Base-by-base conservation (phyloP, 2,797 vertebrate species). In the Gila robusta region DNA sequence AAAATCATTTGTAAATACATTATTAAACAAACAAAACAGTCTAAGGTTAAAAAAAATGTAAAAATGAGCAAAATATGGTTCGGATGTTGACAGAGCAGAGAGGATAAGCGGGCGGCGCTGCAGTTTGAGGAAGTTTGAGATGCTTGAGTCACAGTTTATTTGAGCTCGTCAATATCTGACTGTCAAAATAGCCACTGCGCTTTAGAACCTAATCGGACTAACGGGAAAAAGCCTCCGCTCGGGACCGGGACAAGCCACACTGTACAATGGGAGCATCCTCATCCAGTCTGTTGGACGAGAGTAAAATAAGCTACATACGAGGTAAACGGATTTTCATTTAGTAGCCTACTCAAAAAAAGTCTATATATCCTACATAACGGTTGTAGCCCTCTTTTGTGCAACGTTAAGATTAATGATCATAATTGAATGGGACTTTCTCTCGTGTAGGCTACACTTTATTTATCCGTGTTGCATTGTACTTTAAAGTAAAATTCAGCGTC, bases 241-340 rank as follows among this genome's bases (percentile, higher is more conserved):
- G 67, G 74, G 32, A 83, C 54, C 81, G 37, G 26, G 76, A 87
- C 59, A 85, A 84, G 26, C 70, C 37, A 16, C 32, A 66, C 83
- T 72, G 66, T 87, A 92, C 87, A 62, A 97, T 97, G 97, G 97
- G 97, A 82, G 94, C 94, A 83, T 95, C 96, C 80, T 93, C 94
- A 79, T 97, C 96, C 90, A 96, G 96, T 81, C 91, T 94, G 89
- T 92, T 97, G 93, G 97, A 97, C 93, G 97, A 97, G 90, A 93
- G 93, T 91, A 97, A 95, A 93, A 95, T 94, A 89, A 89, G 87
- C 93, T 95, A 96, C 92, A 96, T 97, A 90, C 95, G 95, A 97
- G 97, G 97, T 97, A 95, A 87, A 89, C 26, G 5, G 16, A 47
- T 79, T 69, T 76, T 47, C 16, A 37, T 69, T 6, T 41, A 37